phyloP scores from a whole-genome alignment of 2,888 invertebrate species.

The Aporophyla nigra region DNA sequence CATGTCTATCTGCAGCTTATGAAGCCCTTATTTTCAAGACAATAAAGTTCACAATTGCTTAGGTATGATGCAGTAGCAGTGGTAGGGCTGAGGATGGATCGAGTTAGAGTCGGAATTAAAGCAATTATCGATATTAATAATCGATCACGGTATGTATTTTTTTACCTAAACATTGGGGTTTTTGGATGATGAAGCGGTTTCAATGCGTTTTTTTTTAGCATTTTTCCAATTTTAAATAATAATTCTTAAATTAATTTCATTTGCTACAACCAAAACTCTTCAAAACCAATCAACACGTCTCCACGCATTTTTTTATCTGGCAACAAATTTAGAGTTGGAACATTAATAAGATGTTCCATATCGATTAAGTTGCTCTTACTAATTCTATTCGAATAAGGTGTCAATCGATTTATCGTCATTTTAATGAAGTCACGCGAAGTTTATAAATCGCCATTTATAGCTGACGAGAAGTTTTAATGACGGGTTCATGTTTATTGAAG shows the following conservation, averaged over 20 bases:
- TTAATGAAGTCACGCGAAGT: slow-evolving; percentile 69
- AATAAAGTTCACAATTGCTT: slow-evolving; percentile 65
- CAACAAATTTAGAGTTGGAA: slow-evolving; percentile 28
- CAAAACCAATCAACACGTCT: slow-evolving; percentile 18
- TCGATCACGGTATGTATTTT: slow-evolving; percentile 58
- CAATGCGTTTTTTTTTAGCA: not conserved
- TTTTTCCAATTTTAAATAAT: not conserved
- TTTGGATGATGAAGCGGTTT: slow-evolving; percentile 24
- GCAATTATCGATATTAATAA: slow-evolving; percentile 76
- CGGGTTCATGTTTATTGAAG: slow-evolving; percentile 65
- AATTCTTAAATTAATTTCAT: not conserved
- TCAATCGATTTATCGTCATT: slow-evolving; percentile 65
- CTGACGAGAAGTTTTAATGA: slow-evolving; percentile 65
- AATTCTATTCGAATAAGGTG: slow-evolving; percentile 66
- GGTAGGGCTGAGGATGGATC: slow-evolving; percentile 73
- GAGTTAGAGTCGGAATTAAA: slow-evolving; percentile 78
- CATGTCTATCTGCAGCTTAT: slow-evolving; percentile 15
- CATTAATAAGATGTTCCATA: slow-evolving; percentile 50
- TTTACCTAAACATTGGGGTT: slow-evolving; percentile 31
- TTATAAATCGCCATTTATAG: slow-evolving; percentile 66
- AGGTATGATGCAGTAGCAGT: slow-evolving; percentile 27
- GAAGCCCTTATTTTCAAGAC: slow-evolving; percentile 34
- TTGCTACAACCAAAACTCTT: slow-evolving; percentile 22
- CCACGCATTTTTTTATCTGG: slow-evolving; percentile 17
- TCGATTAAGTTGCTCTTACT: slow-evolving; percentile 52